Evolutionary conservation across 2,113 vertebrate species (phyloP), one percentile per base, ranked within the genome.

Genomic region (Rutilus rutilus): DNA sequence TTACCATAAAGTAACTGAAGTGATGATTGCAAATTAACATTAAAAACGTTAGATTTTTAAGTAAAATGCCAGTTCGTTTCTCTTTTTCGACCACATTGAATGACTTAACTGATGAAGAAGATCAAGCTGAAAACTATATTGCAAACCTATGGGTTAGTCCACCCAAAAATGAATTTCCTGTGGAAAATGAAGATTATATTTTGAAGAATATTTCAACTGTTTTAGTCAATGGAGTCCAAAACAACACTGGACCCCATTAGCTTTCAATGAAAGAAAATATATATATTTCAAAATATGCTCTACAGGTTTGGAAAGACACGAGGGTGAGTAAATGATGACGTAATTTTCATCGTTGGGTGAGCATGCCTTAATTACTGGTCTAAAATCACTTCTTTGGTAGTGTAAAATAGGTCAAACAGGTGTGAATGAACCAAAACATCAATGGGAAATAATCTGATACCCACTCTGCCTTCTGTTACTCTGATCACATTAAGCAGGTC

Each of bases 401-500:
- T 77, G 75, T 79, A 15, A 60, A 60, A 78, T 7, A 42, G 11
- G 77, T 25, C 27, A 77, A 12, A 77, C 17, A 77, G 50, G 30
- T 76, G 39, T 82, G 57, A n/a, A n/a, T 54, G 36, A 79, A 14
- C 30, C 19, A 85, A 65, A 78, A 71, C 60, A 33, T 25, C 23
- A 77, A n/a, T 33, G 30, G 4, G 17, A 57, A 78, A 33, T 9
- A 50, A 83, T 30, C 25, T 19, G 47, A 50, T 73, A 36, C 42
- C 82, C 45, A 64, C 42, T 23, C 6, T 15, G 74, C 57, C 23
- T 42, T 23, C 36, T 59, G 23, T 79, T 45, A 85, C 59, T 59
- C 57, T 77, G 57, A 76, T 25, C 57, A 7, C 25, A 75, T 64
- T 50, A 75, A 60, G 78, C 19, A 74, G 69, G 57, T 75, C 65